Evolutionary conservation across 2,113 vertebrate species (phyloP).

Genomic region (Ictalurus furcatus): DNA sequence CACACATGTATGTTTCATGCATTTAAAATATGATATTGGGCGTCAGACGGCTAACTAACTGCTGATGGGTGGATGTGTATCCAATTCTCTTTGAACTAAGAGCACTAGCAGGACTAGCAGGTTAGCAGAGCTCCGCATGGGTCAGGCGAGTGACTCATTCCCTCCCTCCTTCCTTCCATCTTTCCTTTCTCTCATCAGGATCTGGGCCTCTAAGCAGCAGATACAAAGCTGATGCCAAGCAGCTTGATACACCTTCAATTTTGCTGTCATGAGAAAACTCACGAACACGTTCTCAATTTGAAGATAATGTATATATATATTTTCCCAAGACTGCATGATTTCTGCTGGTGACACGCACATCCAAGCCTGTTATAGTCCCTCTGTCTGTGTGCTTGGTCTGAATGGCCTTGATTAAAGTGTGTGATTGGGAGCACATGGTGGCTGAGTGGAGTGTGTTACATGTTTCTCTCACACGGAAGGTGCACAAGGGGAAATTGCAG

Average conservation of each 20-base stretch:
- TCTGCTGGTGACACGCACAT: slow-evolving; percentile 67
- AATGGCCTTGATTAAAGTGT: slow-evolving; percentile 77
- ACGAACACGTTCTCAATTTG: background rate
- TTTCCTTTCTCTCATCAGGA: slow-evolving; percentile 60
- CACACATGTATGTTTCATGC: background rate
- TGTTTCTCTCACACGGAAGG: slow-evolving; percentile 70
- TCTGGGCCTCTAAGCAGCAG: slow-evolving; percentile 62
- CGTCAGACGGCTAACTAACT: slow-evolving; percentile 73
- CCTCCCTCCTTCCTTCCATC: slow-evolving; percentile 71
- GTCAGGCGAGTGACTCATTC: slow-evolving; percentile 58
- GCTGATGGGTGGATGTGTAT: slow-evolving; percentile 68
- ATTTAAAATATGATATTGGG: slow-evolving; percentile 57
- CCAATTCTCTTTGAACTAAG: slow-evolving; percentile 68
- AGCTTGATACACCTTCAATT: slow-evolving; percentile 64
- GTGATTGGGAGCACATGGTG: slow-evolving; percentile 83
- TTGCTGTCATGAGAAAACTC: background rate
- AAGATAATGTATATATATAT: too few species aligned
- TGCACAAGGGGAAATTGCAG: slow-evolving; percentile 79
- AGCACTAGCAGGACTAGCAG: slow-evolving; percentile 58
- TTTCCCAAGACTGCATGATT: slow-evolving; percentile 61
- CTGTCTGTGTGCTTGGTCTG: slow-evolving; percentile 39
- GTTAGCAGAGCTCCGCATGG: slow-evolving; percentile 64
- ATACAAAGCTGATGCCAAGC: slow-evolving; percentile 71
- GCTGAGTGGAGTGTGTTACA: slow-evolving; percentile 61
- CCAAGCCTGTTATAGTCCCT: slow-evolving; percentile 50